Base-by-base conservation (phyloP, 2,888 invertebrate genomes). In the Minunthozetes semirufus region DNA sequence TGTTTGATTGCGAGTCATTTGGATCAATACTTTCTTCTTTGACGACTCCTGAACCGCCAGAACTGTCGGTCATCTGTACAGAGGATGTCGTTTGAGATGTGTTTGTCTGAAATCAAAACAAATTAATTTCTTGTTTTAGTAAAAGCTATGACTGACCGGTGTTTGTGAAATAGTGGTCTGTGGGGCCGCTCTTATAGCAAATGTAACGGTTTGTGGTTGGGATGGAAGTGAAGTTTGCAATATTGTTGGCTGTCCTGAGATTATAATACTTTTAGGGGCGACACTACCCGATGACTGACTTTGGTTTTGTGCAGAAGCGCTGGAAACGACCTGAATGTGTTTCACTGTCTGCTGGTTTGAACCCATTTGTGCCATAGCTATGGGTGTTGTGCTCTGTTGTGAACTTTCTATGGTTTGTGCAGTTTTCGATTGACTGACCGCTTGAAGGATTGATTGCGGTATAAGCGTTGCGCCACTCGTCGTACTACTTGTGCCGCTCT, bases 201-300 rank as follows among this genome's bases (percentile, higher is more conserved):
- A 53, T 9, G 72, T 73, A 2, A 73, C 22, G 15, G 73, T 73
- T 46, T 73, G 73, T 29, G 61, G 61, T 25, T 63, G 61, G 1
- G 61, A 63, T 63, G 19, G 61, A 17, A 63, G 29, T 29, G 61
- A 27, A 6, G 61, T 63, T 63, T 63, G 61, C 29, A 63, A 63
- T 63, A 63, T 63, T 6, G 61, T 63, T 4, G 61, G 61, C 17
- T 63, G 61, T 29, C 29, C 29, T 29, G 29, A 29, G 33, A 63
- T 29, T 29, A 63, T 63, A 17, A 63, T 63, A 17, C 22, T 56
- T 22, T 56, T 56, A 19, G 56, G 56, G 19, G 56, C n/a, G n/a
- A 56, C 56, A 22, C 19, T 56, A 17, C 56, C 56, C 56, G 56
- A 56, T 11, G 56, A 33, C 33, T 33, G 33, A 33, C 3, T 63